Conservation (phyloP, 2,888 invertebrate genomes). For the Lasioglossum zephyrum region DNA sequence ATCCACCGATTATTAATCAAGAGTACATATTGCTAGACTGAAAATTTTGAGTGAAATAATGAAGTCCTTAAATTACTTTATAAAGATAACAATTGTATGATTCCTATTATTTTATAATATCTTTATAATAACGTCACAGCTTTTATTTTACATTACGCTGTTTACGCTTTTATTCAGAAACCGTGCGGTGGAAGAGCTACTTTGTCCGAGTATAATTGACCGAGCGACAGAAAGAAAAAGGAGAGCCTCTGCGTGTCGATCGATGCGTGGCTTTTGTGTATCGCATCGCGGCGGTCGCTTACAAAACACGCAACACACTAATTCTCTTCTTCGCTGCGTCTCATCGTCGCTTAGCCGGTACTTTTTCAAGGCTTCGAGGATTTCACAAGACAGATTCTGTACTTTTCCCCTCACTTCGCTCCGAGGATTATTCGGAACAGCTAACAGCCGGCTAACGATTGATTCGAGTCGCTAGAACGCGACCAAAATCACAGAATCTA, state of each 20-base stretch:
- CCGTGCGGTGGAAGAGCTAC: neutral
- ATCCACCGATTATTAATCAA: neutral
- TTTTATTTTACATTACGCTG: no score
- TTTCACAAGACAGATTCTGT: slow-evolving; percentile 37
- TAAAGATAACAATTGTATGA: no score
- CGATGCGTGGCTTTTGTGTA: slow-evolving; percentile 29
- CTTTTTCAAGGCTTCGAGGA: slow-evolving; percentile 39
- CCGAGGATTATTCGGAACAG: slow-evolving; percentile 39
- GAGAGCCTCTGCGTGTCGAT: slow-evolving; percentile 3
- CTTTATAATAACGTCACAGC: no score
- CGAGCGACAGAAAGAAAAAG: neutral
- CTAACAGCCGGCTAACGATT: neutral
- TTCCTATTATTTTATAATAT: no score
- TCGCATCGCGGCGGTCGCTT: slow-evolving; percentile 24
- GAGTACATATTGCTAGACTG: no score
- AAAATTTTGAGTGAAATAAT: no score
- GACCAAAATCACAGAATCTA: neutral
- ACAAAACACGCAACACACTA: slow-evolving; percentile 43
- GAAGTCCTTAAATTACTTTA: no score
- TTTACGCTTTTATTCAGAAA: neutral
- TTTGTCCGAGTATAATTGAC: neutral
- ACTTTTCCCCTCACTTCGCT: slow-evolving; percentile 17
- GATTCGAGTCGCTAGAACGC: neutral
- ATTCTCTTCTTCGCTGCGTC: slow-evolving; percentile 32
- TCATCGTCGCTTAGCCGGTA: slow-evolving; percentile 24